Percentiles rank a stretch among this genome's conserved stretches.
Evolutionary conservation across 2,888 invertebrate species (phyloP).

Genomic region (Zaprionus obscuricornis): DNA sequence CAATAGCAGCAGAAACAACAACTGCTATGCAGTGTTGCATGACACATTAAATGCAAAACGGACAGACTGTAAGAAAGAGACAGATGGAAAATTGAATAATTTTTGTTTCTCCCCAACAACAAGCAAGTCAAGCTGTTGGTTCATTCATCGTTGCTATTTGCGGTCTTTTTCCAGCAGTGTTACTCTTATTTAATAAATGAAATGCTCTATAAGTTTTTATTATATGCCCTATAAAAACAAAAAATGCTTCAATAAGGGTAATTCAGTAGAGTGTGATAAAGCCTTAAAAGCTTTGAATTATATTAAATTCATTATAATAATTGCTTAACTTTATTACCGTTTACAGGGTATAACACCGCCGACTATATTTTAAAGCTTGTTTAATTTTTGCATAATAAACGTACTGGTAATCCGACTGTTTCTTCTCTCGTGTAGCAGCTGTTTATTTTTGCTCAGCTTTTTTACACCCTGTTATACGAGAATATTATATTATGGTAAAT

Average conservation of each 20-base stretch:
- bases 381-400: constrained; percentile 30
- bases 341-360: constrained; percentile 23
- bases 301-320: no score
- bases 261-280: no score
- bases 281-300: no score
- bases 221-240: constrained; percentile 28
- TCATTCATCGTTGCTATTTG: no score
- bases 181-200: constrained; percentile 62
- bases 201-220: constrained; percentile 64
- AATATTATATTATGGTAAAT: background rate
- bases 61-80: constrained; percentile 40
- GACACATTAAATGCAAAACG: constrained; percentile 78
- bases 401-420: constrained; percentile 55
- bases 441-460: constrained; percentile 34
- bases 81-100: constrained; percentile 30
- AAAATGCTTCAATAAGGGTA: no score
- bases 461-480: constrained; percentile 40
- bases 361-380: background rate
- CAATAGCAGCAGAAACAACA: constrained; percentile 45
- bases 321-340: no score
- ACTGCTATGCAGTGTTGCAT: constrained; percentile 74
- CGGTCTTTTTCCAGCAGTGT: constrained; percentile 21
- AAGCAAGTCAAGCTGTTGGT: constrained; percentile 30
- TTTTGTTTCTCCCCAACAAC: constrained; percentile 48
- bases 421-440: constrained; percentile 40